Evolutionary conservation across 2,888 invertebrate genomes (phyloP).

Genomic region (Lepetodrilus schrolli): DNA sequence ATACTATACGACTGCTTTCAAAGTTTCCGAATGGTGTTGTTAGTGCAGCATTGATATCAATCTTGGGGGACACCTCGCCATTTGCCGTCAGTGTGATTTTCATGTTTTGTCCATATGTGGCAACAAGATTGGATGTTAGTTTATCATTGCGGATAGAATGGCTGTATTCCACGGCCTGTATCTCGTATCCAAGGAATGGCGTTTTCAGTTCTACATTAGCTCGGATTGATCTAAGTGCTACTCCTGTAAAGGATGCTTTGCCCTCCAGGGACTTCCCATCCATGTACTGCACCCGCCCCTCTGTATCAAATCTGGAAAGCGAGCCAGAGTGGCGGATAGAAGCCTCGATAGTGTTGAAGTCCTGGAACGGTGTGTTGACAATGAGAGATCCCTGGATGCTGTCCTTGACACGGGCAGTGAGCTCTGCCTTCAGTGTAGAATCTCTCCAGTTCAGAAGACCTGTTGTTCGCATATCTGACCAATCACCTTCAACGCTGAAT

Average conservation of each 20-base stretch:
- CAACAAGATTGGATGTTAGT: background rate
- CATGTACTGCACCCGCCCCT: slow-evolving; percentile 33
- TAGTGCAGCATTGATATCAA: slow-evolving; percentile 8
- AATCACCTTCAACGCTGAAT: background rate
- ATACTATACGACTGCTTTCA: background rate
- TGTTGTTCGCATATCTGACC: background rate
- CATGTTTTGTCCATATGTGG: slow-evolving; percentile 6
- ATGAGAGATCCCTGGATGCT: slow-evolving; percentile 29
- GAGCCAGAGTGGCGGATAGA: slow-evolving; percentile 39
- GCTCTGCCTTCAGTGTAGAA: background rate
- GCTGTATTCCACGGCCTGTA: slow-evolving; percentile 36
- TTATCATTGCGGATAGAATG: background rate
- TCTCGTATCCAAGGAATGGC: slow-evolving; percentile 32
- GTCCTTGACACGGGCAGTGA: background rate
- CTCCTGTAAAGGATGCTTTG: slow-evolving; percentile 35
- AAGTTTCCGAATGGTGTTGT: background rate
- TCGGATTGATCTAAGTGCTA: slow-evolving; percentile 34
- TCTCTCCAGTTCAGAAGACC: background rate
- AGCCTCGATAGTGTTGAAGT: slow-evolving; percentile 30
- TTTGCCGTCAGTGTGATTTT: slow-evolving; percentile 13
- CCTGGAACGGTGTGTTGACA: slow-evolving; percentile 28
- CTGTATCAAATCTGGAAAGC: slow-evolving; percentile 33
- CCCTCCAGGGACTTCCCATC: slow-evolving; percentile 27
- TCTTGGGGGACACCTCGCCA: background rate
- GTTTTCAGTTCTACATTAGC: slow-evolving; percentile 37